phyloP scores from a whole-genome alignment of 2,888 invertebrate genomes.

The Hanleya hanleyi region DNA sequence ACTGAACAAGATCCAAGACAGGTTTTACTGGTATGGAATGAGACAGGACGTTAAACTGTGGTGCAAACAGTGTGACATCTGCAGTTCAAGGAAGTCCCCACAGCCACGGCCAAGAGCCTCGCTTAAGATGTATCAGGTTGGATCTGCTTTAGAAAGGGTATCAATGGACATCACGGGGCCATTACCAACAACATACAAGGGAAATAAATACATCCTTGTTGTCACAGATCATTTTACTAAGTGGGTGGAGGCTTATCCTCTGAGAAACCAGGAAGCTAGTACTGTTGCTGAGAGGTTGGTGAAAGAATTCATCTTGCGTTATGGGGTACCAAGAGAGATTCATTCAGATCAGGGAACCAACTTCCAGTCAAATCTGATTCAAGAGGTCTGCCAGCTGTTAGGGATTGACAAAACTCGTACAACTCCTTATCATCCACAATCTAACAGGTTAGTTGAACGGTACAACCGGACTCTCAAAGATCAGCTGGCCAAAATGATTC shows the following conservation, averaged over 20 bases:
- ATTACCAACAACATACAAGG: no score
- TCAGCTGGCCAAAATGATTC: conserved; percentile 20
- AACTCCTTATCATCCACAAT: conserved; percentile 32
- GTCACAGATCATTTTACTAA: no score
- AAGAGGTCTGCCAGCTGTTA: conserved; percentile 18
- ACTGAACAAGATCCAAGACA: no score
- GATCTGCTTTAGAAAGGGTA: no score
- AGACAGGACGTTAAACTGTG: no score
- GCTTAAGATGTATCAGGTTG: no score
- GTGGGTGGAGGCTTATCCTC: background rate
- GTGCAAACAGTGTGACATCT: no score
- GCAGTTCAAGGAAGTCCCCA: no score
- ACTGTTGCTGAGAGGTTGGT: conserved; percentile 23
- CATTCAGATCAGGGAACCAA: conserved; percentile 33
- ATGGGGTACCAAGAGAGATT: conserved; percentile 26
- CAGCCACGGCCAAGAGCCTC: no score
- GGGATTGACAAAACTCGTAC: conserved; percentile 33
- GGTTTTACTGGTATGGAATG: no score
- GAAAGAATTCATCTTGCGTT: conserved; percentile 26
- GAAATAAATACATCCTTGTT: no score
- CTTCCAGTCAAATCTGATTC: conserved; percentile 24
- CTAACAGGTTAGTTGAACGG: conserved; percentile 34
- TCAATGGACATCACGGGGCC: no score
- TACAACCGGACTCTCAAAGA: conserved; percentile 24
- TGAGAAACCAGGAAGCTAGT: background rate